Evolutionary conservation across 2,113 vertebrate species (phyloP), one percentile per base, ranked within the genome.

Genomic region (Sturnira hondurensis): DNA sequence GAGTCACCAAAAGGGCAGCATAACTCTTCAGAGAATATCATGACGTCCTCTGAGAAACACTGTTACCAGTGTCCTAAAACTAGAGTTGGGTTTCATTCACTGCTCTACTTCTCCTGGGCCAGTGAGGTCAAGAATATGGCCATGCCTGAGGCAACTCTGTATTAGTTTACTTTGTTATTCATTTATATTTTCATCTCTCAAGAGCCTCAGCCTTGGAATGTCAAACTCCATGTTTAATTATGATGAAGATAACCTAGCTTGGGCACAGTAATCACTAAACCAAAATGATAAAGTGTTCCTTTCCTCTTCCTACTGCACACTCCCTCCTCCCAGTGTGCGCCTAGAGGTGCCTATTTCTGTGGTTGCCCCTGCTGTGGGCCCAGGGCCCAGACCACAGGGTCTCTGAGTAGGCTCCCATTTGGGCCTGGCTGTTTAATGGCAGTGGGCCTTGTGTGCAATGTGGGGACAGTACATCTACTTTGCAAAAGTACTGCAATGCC

Each of bases 341-440:
- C 16, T 5, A 31, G 0, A 3, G n/a, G 63, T 15, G 16, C 56
- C 67, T 10, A 1, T 24, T 8, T 7, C 9, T 1, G 38, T 7
- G 36, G 58, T 1, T 85, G 26, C 33, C 15, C 41, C 20, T 33
- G 10, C n/a, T 20, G 36, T 6, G 61, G 65, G 38, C 45, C 26
- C 54, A 33, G 31, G 77, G 52, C 5, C 47, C 38, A 26, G 26
- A 36, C 70, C 28, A 4, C 0, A 2, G 11, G 38, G 36, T 43
- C 58, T 43, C 36, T 1, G 33, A 61, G 73, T 65, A 81, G 52
- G 52, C 54, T 71, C n/a, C 86, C 58, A 50, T 20, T 15, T 2
- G 22, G 73, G 41, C 28, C 2, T 17, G 84, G 54, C 56, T 7
- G 47, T 31, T 38, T 5, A 24, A 43, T 11, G 26, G 50, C n/a